Percentiles rank a stretch among this genome's conserved stretches.
Evolutionary conservation across 2,113 vertebrate species (phyloP).

Genomic region (Trichomycterus rosablanca): DNA sequence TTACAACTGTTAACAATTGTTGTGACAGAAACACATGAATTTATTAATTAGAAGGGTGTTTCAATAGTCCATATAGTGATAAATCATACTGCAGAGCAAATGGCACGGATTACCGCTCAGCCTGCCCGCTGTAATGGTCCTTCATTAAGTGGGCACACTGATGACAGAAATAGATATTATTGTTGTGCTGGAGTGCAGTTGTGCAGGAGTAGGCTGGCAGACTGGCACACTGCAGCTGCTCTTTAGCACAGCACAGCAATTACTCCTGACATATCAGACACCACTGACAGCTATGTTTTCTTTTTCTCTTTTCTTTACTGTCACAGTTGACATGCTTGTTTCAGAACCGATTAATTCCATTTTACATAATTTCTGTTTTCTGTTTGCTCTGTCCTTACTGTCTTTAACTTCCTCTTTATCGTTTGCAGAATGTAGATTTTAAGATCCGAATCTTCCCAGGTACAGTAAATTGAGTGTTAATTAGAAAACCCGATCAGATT

Average conservation of each 20-base stretch:
- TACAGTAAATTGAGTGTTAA: constrained; percentile 51
- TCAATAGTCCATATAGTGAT: no score
- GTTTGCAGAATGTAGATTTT: constrained; percentile 71
- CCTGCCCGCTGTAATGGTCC: constrained; percentile 11
- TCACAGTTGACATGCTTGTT: background rate
- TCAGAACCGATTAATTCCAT: constrained; percentile 26
- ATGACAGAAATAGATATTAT: constrained; percentile 32
- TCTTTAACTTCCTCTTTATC: background rate
- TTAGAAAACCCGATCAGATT: constrained; percentile 25
- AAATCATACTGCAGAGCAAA: constrained; percentile 3
- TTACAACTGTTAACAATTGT: no score
- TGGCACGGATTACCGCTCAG: constrained; percentile 9
- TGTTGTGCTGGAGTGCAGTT: constrained; percentile 3
- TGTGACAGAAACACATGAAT: no score
- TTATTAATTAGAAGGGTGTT: no score
- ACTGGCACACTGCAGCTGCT: constrained; percentile 7
- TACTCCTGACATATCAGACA: constrained; percentile 23
- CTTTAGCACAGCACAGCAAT: constrained; percentile 18
- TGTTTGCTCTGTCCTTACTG: background rate
- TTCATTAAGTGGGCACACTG: constrained; percentile 21
- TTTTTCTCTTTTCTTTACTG: background rate
- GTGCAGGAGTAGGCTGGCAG: background rate
- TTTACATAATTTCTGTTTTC: constrained; percentile 42
- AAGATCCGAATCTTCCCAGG: constrained; percentile 70
- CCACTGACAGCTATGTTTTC: constrained; percentile 26